A percentile compares a stretch with the other conserved stretches of the same genome.
Evolutionary conservation across 2,113 vertebrate genomes (phyloP).

Genomic region (Colinus virginianus): DNA sequence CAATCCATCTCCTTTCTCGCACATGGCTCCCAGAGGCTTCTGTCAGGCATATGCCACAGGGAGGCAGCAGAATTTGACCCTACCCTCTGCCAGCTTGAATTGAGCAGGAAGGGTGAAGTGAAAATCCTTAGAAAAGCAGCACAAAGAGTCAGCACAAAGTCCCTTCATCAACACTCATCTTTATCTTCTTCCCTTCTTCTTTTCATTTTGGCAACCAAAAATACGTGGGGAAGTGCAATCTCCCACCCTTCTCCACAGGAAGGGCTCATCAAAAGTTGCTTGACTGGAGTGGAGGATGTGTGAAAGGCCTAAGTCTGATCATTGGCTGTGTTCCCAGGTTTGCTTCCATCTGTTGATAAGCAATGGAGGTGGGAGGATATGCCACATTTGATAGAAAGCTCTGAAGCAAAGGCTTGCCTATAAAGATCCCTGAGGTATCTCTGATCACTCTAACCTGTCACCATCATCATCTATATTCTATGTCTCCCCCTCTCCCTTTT

Average conservation of each 20-base stretch:
- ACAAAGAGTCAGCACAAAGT: constrained; percentile 35
- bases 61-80: neutral
- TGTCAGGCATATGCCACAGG: neutral
- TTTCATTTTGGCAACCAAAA: constrained; percentile 43
- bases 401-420: constrained; percentile 59
- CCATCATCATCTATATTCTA: neutral
- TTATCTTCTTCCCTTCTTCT: neutral
- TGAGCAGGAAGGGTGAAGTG: neutral
- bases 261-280: constrained; percentile 62
- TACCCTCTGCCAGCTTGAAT: neutral
- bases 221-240: neutral
- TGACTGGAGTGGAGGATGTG: constrained; percentile 57
- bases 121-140: neutral
- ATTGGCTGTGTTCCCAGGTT: constrained; percentile 64
- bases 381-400: constrained; percentile 65
- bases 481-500: constrained; percentile 22
- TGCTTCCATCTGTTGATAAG: constrained; percentile 68
- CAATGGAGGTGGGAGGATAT: constrained; percentile 52
- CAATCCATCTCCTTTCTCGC: neutral
- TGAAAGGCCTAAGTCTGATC: constrained; percentile 63
- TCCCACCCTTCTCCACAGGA: constrained; percentile 50
- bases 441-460: constrained; percentile 45
- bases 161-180: constrained; percentile 21
- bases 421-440: constrained; percentile 73
- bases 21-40: neutral